Base-by-base conservation (phyloP, 2,797 vertebrate species). In the Chelon labrosus region DNA sequence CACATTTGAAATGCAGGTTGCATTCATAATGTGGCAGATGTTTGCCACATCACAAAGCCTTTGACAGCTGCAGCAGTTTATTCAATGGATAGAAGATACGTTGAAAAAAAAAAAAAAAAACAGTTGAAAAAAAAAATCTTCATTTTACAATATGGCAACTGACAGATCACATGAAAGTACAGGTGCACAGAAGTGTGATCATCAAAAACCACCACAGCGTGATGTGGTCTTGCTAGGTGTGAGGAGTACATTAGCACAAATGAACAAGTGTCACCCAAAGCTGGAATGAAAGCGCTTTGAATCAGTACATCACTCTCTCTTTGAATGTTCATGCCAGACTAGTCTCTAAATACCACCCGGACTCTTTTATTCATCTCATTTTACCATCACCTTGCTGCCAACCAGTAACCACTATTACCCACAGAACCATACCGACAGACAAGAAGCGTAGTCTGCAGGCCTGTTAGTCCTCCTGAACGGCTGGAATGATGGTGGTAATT, bases 401-500 rank as follows among this genome's bases (percentile, higher is more conserved):
- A 37, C 39, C 8, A 57, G 58, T 25, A 22, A 11, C 39, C 58
- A 46, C 14, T 56, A 16, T 27, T 67, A 37, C 65, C 50, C 25
- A 20, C 76, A 68, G 46, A 66, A 19, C 27, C 11, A 13, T 46
- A 47, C 70, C 41, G 79, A 78, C 22, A 42, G 14, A 65, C 47
- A 38, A 8, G 65, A 58, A 57, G 13, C 52, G 52, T 61, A 39
- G 46, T 56, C 39, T 79, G 65, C 41, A 31, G 55, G 53, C 62
- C 53, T 60, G 59, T 75, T 78, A 37, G 73, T 68, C 42, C 31
- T 17, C n/a, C 31, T 84, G 66, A 79, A 84, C 57, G 59, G 63
- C 56, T 74, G 70, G 66, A 76, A 57, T 63, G 77, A 59, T 66
- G 19, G 67, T 71, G 77, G 67, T 86, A 84, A 86, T 92, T 89